These are phyloP conservation scores for Leistus spinibarbis DNA, from an alignment of 2,888 invertebrate species.

Conservation along the genomic window DNA sequence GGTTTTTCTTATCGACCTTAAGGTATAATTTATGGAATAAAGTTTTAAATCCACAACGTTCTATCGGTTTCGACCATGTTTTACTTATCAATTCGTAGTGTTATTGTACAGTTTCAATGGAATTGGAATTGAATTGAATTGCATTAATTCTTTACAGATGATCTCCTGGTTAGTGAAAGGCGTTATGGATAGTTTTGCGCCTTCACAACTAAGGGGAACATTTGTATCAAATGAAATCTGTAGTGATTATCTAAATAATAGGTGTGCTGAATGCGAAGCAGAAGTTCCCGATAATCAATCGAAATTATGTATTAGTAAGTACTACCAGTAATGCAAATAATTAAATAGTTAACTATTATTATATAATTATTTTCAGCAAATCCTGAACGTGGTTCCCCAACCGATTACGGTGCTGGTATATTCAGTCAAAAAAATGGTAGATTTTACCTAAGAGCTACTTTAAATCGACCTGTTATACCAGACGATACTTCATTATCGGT, in stretches of 20 bases:
- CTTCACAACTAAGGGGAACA: background rate
- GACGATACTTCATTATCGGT: background rate
- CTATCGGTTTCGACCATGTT: no score
- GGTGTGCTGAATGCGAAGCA: background rate
- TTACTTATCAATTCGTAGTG: no score
- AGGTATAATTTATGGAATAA: no score
- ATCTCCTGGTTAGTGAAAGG: background rate
- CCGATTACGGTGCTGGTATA: background rate
- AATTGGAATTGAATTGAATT: no score
- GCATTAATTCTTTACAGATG: no score
- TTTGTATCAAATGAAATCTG: background rate
- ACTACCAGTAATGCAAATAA: no score
- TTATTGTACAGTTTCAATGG: no score
- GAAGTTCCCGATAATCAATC: background rate
- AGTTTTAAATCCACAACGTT: no score
- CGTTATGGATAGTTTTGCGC: background rate
- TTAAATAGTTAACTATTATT: no score
- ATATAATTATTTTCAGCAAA: background rate
- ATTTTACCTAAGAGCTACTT: background rate
- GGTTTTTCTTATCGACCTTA: no score
- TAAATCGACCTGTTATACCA: background rate
- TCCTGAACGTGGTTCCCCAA: background rate
- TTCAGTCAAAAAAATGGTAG: background rate
- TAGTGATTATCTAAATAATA: background rate
- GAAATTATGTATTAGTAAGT: background rate